Conservation (phyloP, 2,797 vertebrate species). For the Hapalemur alaotrensis region DNA sequence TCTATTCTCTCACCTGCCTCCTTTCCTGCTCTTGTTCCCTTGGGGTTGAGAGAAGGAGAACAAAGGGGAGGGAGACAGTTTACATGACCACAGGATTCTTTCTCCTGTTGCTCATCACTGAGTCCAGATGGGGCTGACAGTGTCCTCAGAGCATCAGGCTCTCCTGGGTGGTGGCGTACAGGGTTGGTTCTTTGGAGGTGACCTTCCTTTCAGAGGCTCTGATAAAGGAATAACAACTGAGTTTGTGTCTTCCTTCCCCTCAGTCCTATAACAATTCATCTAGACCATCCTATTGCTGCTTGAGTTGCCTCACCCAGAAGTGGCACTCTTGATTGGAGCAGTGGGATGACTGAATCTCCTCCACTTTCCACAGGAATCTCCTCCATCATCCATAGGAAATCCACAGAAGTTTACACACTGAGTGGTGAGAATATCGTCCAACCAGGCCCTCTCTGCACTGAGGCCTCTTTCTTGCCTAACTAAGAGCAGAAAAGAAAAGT, state of each 20-base stretch:
- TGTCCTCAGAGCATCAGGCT: not conserved
- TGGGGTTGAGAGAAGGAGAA: not conserved
- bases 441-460: not conserved
- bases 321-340: not conserved
- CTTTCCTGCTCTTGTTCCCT: not conserved
- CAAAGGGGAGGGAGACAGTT: not conserved
- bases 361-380: not conserved
- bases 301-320: not conserved
- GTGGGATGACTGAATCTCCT: not conserved
- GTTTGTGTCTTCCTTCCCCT: not conserved
- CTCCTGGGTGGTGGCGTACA: not conserved
- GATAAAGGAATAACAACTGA: not conserved
- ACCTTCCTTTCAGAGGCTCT: not conserved
- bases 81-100: not conserved
- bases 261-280: not conserved
- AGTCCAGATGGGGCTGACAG: not conserved
- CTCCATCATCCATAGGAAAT: not conserved
- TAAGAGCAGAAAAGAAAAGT: no score
- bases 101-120: not conserved
- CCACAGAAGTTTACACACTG: not conserved
- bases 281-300: not conserved
- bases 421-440: not conserved
- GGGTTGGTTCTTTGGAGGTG: not conserved
- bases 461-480: not conserved
- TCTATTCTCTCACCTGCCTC: not conserved